Conservation (phyloP, 2,797 vertebrate genomes). For the Eulemur albifrons region DNA sequence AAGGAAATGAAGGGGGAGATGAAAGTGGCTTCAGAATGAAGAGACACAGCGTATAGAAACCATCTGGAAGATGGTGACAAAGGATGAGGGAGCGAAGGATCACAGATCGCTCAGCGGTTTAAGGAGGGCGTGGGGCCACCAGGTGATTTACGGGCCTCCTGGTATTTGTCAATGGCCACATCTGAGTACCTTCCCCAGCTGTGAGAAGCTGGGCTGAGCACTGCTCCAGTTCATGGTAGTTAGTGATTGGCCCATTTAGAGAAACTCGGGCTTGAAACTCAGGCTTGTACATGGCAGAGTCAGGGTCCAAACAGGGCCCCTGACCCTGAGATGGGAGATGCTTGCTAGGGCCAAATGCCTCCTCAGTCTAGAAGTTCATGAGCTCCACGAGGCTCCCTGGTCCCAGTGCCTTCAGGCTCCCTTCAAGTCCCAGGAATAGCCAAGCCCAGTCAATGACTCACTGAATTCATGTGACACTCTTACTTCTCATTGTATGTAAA, state of each 20-base stretch:
- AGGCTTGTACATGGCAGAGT: background rate
- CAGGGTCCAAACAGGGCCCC: background rate
- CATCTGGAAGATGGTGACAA: background rate
- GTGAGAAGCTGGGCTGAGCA: background rate
- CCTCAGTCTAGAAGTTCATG: background rate
- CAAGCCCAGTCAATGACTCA: background rate
- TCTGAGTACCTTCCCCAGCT: fast-evolving
- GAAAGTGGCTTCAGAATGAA: background rate
- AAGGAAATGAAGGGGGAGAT: conserved; percentile 55
- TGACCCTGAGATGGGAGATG: background rate
- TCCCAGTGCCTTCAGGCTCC: background rate
- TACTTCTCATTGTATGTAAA: background rate
- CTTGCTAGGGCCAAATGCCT: background rate
- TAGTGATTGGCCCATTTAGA: background rate
- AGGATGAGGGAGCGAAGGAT: background rate
- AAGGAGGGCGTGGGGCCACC: background rate
- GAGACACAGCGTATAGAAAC: background rate
- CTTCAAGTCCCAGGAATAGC: background rate
- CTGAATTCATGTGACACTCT: background rate
- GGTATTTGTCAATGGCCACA: background rate
- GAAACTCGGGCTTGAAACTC: background rate
- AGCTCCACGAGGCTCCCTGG: background rate
- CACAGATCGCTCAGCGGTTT: fast-evolving
- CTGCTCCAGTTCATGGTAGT: background rate
- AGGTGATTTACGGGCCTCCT: background rate